Evolutionary conservation across 2,113 vertebrate genomes (phyloP), one percentile per base, ranked within the genome.

Genomic region (Thinocorus orbignyianus): DNA sequence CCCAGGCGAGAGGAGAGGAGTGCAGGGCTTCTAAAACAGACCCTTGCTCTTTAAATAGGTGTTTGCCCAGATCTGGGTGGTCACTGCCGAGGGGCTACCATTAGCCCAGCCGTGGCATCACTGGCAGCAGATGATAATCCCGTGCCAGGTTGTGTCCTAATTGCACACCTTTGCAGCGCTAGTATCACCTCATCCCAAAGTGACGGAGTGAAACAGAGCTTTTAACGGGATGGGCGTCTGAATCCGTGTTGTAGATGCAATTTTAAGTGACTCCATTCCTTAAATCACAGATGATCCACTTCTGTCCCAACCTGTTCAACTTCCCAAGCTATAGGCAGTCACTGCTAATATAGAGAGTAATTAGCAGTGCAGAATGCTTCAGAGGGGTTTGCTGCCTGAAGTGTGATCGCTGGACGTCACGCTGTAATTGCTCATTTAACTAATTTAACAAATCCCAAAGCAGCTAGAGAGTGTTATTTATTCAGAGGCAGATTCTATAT

Each of bases 11-110:
- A n/a, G n/a, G n/a, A n/a, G n/a, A n/a, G n/a, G 98, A 14, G 30
- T 5, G 46, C 1, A 98, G 97, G 96, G 98, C 96, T 98, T 98
- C 98, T 95, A 89, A 96, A 95, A 94, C 69, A 88, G 90, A 93
- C 19, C 46, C 69, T 78, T 79, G 54, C n/a, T 70, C 78, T 23
- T 14, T 23, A 88, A 93, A 69, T 49, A 17, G 28, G 52, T 54
- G 52, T 88, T 79, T 35, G 90, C 80, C 22, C 46, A 30, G 86
- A 48, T 73, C 81, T 18, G 72, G 60, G 51, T 13, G 96, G 91
- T 69, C 65, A 81, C 66, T 92, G 76, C 79, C 85, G 57, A 20
- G 1, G 42, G 0, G 2, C 83, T 66, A 88, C 91, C 91, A 79
- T 91, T 62, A 86, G 93, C 69, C 61, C 37, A 64, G 92, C 68